phyloP scores from a whole-genome alignment of 1,140 invertebrate genomes.

The Metopolophium dirhodum region DNA sequence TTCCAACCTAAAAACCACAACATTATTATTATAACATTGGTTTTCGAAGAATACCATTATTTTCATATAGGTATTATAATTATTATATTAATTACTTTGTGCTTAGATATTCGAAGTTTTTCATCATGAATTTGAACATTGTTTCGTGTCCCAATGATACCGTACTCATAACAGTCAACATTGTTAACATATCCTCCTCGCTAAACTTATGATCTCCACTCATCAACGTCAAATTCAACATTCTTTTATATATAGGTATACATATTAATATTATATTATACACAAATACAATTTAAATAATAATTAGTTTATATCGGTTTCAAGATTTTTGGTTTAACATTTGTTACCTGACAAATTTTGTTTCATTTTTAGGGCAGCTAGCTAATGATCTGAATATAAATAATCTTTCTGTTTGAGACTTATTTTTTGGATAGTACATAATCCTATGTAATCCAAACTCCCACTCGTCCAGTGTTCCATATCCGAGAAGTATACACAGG shows the following conservation, averaged over 20 bases:
- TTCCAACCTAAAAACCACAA: slow-evolving; percentile 66
- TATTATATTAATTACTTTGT: slow-evolving; percentile 66
- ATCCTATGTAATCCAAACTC: slow-evolving; percentile 77
- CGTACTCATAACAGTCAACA: slow-evolving; percentile 74
- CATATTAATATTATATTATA: neutral
- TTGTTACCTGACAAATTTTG: slow-evolving; percentile 69
- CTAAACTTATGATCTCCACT: slow-evolving; percentile 70
- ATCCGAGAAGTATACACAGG: slow-evolving; percentile 79
- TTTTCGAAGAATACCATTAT: neutral
- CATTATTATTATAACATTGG: neutral
- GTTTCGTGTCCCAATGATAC: slow-evolving; percentile 72
- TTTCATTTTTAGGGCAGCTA: slow-evolving; percentile 73
- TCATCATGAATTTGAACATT: slow-evolving; percentile 72
- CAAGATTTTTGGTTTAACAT: neutral
- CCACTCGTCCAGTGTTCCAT: slow-evolving; percentile 78
- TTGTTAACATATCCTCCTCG: slow-evolving; percentile 75
- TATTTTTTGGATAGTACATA: slow-evolving; percentile 72
- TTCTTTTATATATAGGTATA: slow-evolving; percentile 60
- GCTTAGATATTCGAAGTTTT: slow-evolving; percentile 73
- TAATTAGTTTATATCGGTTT: neutral
- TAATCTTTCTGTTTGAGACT: slow-evolving; percentile 74
- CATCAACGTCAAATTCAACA: slow-evolving; percentile 73
- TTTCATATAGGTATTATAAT: neutral
- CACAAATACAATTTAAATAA: slow-evolving; percentile 12
- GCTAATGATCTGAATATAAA: slow-evolving; percentile 77